Conservation (phyloP, 2,113 vertebrate genomes). For the Himantopus leucocephalus region DNA sequence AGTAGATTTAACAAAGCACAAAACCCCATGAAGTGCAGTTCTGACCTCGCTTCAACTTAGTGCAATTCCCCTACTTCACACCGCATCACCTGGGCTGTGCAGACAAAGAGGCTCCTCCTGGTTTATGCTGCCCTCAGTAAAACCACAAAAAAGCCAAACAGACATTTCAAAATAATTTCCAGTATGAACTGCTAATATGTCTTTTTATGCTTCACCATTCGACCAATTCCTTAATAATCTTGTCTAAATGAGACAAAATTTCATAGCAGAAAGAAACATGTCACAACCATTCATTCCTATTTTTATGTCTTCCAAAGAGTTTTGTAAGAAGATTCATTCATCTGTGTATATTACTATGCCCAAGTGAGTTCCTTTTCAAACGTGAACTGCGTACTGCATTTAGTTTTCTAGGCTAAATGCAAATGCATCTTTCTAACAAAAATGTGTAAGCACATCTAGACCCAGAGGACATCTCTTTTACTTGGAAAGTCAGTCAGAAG, state of each 20-base stretch:
- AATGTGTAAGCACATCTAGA: conserved; percentile 43
- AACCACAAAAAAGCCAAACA: background rate
- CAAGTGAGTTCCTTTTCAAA: conserved; percentile 51
- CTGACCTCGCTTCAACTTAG: conserved; percentile 21
- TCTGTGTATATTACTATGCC: background rate
- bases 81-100: background rate
- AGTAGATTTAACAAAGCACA: conserved; percentile 23
- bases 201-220: background rate
- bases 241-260: conserved; percentile 20
- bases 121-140: conserved; percentile 13
- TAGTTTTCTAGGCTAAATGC: conserved; percentile 54
- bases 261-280: conserved; percentile 30
- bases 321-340: conserved; percentile 37
- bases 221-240: conserved; percentile 8
- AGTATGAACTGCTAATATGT: conserved; percentile 7
- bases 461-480: conserved; percentile 25
- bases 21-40: background rate
- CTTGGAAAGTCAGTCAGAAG: conserved; percentile 48
- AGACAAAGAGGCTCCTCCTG: conserved; percentile 28
- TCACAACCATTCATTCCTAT: conserved; percentile 17
- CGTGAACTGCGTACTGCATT: conserved; percentile 46
- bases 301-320: conserved; percentile 15
- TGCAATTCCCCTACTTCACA: background rate
- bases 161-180: background rate
- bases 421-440: conserved; percentile 69